Percentiles rank a stretch among this genome's conserved stretches.
phyloP scores from a whole-genome alignment of 1,140 invertebrate genomes.

The Caenorhabditis tropicalis region DNA sequence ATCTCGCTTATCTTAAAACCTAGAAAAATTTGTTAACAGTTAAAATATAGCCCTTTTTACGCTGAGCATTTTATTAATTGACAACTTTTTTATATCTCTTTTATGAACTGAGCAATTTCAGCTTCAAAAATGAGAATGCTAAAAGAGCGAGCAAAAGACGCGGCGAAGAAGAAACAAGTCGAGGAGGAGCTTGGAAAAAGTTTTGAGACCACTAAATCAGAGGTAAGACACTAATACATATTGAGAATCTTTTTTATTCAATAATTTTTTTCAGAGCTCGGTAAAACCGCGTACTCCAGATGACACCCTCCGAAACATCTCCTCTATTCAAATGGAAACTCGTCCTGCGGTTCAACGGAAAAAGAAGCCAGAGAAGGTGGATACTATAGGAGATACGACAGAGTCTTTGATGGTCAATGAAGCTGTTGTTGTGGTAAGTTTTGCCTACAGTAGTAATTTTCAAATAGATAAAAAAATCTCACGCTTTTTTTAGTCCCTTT shows the following conservation, averaged over 20 bases:
- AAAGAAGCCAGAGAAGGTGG: background rate
- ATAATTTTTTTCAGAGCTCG: background rate
- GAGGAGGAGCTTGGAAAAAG: background rate
- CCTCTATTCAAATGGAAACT: background rate
- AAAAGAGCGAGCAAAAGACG: background rate
- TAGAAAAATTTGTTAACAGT: too few relatives aligned
- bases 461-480: background rate
- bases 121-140: background rate
- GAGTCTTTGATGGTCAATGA: background rate
- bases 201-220: background rate
- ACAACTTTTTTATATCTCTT: too few relatives aligned
- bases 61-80: too few relatives aligned
- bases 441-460: too few relatives aligned
- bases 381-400: background rate
- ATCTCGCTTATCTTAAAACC: too few relatives aligned
- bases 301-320: slow-evolving; percentile 3
- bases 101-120: too few relatives aligned
- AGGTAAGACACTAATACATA: background rate
- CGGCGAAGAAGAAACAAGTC: background rate
- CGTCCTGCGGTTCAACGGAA: background rate
- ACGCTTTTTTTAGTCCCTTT: background rate
- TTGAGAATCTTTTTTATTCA: background rate
- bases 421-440: background rate
- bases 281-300: too few relatives aligned
- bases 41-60: too few relatives aligned